phyloP scores from a whole-genome alignment of 2,888 invertebrate species.

The Candidula unifasciata region DNA sequence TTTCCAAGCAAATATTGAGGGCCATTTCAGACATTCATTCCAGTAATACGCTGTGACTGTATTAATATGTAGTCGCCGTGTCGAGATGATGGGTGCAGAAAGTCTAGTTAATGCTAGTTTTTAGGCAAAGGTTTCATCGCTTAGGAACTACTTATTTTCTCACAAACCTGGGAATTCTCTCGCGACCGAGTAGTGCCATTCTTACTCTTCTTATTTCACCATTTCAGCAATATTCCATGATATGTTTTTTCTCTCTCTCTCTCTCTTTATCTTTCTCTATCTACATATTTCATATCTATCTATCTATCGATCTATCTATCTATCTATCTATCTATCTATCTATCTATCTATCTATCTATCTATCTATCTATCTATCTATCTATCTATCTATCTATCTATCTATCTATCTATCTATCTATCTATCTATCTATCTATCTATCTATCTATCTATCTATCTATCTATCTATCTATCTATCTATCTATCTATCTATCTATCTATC shows the following conservation, averaged over 20 bases:
- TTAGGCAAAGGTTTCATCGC: no score
- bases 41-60: neutral
- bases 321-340: no score
- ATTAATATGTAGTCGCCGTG: no score
- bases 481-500: neutral
- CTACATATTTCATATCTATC: no score
- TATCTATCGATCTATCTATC: no score
- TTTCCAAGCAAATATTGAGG: neutral
- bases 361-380: slow-evolving; percentile 8
- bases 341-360: neutral
- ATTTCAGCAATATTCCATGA: neutral
- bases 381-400: slow-evolving; percentile 8
- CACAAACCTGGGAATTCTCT: no score
- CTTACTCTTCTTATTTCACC: no score
- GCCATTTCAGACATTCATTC: neutral
- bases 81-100: no score
- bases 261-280: no score
- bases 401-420: slow-evolving; percentile 3
- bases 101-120: no score
- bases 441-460: neutral
- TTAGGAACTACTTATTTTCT: no score
- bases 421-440: slow-evolving; percentile 4
- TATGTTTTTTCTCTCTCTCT: neutral
- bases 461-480: neutral
- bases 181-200: no score